These are phyloP conservation scores for Eupleurogrammus muticus DNA, from an alignment of 2,797 vertebrate species.

Conservation along the genomic window DNA sequence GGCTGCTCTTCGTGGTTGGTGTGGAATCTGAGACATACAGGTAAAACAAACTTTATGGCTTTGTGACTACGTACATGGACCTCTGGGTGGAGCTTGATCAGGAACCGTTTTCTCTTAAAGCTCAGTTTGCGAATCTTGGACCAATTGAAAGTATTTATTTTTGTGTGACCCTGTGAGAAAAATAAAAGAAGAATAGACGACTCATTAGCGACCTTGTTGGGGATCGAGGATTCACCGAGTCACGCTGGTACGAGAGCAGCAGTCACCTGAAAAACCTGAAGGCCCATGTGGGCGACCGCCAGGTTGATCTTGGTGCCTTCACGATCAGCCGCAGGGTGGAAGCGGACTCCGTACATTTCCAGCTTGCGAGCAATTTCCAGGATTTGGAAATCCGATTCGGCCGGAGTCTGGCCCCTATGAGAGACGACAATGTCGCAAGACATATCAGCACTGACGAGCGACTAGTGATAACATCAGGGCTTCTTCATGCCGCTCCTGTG, in stretches of 20 bases:
- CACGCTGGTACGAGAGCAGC: neutral
- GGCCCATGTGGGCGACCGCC: conserved; percentile 94
- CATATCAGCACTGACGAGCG: neutral
- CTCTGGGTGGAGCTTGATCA: conserved; percentile 97
- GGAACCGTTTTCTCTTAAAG: conserved; percentile 97
- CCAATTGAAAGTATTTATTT: conserved; percentile 99
- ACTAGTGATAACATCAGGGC: neutral
- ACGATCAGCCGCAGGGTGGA: conserved; percentile 92
- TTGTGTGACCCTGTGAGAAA: conserved; percentile 88
- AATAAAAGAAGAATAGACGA: neutral
- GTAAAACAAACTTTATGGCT: neutral
- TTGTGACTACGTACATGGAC: conserved; percentile 87
- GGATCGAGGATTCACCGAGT: neutral
- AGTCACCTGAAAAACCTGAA: conserved; percentile 96
- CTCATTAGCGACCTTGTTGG: neutral
- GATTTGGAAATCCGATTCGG: conserved; percentile 97
- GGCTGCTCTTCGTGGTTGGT: neutral
- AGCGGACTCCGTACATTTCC: conserved; percentile 96
- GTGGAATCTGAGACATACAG: neutral
- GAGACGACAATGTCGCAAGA: neutral
- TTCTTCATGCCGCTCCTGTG: neutral
- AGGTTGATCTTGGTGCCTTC: conserved; percentile 96
- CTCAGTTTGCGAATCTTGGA: conserved; percentile 99
- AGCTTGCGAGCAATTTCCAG: conserved; percentile 96
- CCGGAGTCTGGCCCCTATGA: conserved; percentile 94